Evolutionary conservation across 2,888 invertebrate genomes (phyloP), one percentile per base, ranked within the genome.

Genomic region (Campopleginae sp.): DNA sequence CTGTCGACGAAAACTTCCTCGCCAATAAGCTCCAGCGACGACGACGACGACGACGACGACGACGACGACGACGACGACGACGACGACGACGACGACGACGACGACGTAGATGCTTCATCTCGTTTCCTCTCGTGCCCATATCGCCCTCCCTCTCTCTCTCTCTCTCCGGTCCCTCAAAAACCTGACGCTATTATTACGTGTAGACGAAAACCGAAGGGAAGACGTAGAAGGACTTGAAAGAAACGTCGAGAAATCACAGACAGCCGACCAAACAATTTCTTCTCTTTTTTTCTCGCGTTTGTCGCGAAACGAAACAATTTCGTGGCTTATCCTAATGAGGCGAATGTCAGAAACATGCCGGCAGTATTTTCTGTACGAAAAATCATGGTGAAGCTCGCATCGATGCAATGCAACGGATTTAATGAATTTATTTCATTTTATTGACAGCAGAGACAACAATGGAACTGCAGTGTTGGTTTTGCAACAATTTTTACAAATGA

Each of bases 1-100:
- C 89, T 88, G 87, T 71, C 85, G 86, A 80, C 87, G 88, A 87
- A 90, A 91, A 91, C 89, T 91, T 90, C 84, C 88, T 84, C 89
- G 88, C 89, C 90, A 89, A 89, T 89, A 90, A 90, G 89, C 89
- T 88, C 86, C 87, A 86, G 87, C 87, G 88, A 88, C 88, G 51
- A 63, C 74, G 63, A 66, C 74, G 61, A 33, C 61, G 81, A 48
- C 54, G 31, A 66, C 74, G 61, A 33, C 61, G 81, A 48, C 54
- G 31, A 66, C 74, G 61, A 33, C 61, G 81, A 48, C 54, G 31
- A 66, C 74, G 61, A 33, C 61, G 81, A 48, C 54, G 31, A 66
- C 74, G 61, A 33, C 61, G 81, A 48, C 54, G 31, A n/a, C 87
- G 88, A 88, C 88, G 51, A 63, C 74, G 63, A 66, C 74, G 61